A percentile compares a stretch with the other conserved stretches of the same genome.
Evolutionary conservation across 2,113 vertebrate species (phyloP).

Genomic region (Micronycteris hirsuta): DNA sequence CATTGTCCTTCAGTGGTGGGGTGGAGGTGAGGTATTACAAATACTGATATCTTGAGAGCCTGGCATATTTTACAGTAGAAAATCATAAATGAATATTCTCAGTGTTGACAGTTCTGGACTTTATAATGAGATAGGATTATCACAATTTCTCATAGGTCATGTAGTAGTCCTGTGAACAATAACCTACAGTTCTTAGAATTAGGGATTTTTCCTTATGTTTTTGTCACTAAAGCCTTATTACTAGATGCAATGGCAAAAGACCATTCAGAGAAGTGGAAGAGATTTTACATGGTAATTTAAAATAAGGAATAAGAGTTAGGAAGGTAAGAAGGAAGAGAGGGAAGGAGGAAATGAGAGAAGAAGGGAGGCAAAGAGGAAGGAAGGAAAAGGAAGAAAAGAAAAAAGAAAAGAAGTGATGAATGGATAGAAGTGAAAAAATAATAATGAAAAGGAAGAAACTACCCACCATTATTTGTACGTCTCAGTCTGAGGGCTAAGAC

Average conservation of each 20-base stretch:
- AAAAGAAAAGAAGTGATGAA: neutral
- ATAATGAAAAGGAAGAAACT: neutral
- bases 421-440: neutral
- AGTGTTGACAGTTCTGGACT: neutral
- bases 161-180: neutral
- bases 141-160: neutral
- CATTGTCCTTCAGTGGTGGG: neutral
- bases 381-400: neutral
- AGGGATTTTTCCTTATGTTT: neutral
- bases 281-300: neutral
- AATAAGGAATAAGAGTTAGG: neutral
- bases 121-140: neutral
- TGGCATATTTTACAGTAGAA: neutral
- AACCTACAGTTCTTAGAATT: neutral
- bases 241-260: neutral
- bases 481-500: neutral
- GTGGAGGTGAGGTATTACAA: neutral
- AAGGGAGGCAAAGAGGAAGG: neutral
- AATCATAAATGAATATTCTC: neutral
- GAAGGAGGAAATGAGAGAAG: neutral
- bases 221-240: neutral
- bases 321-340: neutral
- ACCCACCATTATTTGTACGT: neutral
- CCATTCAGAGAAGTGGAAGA: neutral
- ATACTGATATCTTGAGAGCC: neutral